Evolutionary conservation across 2,797 vertebrate species (phyloP).

Genomic region (Margarornis squamiger): DNA sequence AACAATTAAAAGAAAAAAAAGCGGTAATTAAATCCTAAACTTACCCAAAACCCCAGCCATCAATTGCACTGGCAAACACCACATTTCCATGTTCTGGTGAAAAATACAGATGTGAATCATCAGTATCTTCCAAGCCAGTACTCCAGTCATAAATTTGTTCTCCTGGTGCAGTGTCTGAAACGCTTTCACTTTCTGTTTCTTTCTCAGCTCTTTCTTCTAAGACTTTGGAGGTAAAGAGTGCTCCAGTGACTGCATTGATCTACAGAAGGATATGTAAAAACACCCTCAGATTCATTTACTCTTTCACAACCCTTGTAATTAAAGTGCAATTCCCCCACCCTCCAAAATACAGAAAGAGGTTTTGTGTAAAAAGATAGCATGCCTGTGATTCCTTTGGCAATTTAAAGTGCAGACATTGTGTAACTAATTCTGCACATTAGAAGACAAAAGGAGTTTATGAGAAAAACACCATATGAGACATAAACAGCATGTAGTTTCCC

Average conservation of each 20-base stretch:
- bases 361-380: neutral
- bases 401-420: neutral
- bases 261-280: slow-evolving; percentile 45
- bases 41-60: slow-evolving; percentile 97
- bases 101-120: slow-evolving; percentile 96
- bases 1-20: neutral
- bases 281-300: neutral
- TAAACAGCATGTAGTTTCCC: neutral
- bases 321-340: neutral
- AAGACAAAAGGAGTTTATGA: neutral
- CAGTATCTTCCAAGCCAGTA: slow-evolving; percentile 86
- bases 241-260: slow-evolving; percentile 94
- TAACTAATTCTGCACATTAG: neutral
- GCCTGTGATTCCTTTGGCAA: neutral
- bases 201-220: slow-evolving; percentile 92
- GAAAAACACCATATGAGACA: neutral
- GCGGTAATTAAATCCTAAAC: neutral
- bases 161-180: slow-evolving; percentile 30
- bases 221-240: slow-evolving; percentile 93
- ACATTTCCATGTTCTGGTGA: slow-evolving; percentile 95
- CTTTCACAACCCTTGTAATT: neutral
- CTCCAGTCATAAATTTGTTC: slow-evolving; percentile 95
- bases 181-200: slow-evolving; percentile 61
- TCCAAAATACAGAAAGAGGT: fast-evolving
- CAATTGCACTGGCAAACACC: slow-evolving; percentile 92